Conservation (phyloP, 2,797 vertebrate genomes). For the Oophaga sylvatica region DNA sequence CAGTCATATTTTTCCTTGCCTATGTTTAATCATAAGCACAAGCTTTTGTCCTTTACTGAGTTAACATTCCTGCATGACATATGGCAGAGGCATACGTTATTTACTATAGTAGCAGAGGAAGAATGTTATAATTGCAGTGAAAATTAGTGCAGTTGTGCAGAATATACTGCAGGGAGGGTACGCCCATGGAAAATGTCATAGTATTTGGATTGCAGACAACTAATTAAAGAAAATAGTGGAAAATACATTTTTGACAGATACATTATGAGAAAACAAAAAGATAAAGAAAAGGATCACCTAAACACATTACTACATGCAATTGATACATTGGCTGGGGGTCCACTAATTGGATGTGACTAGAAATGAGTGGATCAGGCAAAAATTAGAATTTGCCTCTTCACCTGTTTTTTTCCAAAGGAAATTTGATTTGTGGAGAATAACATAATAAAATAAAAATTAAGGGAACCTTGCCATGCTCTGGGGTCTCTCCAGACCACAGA, state of each 20-base stretch:
- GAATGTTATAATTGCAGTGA: slow-evolving; percentile 43
- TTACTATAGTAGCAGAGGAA: slow-evolving; percentile 41
- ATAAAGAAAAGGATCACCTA: background rate
- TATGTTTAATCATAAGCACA: slow-evolving; percentile 51
- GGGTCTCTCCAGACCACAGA: too few species aligned
- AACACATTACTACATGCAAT: background rate
- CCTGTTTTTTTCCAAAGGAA: too few species aligned
- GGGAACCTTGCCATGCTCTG: too few species aligned
- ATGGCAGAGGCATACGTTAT: slow-evolving; percentile 51
- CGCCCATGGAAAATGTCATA: slow-evolving; percentile 45
- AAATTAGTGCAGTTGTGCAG: slow-evolving; percentile 48
- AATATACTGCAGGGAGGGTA: slow-evolving; percentile 38
- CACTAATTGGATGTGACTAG: background rate
- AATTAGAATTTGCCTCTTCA: too few species aligned
- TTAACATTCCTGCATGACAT: slow-evolving; percentile 49
- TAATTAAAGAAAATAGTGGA: slow-evolving; percentile 35
- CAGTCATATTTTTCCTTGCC: slow-evolving; percentile 43
- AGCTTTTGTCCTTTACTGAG: slow-evolving; percentile 31
- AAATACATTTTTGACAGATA: slow-evolving; percentile 8
- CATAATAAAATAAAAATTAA: too few species aligned
- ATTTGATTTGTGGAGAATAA: too few species aligned
- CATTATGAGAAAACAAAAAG: background rate
- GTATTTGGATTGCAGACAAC: slow-evolving; percentile 32
- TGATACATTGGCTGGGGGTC: too few species aligned
- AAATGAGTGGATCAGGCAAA: too few species aligned